A percentile compares a stretch with the other conserved stretches of the same genome.
phyloP scores from a whole-genome alignment of 2,797 vertebrate species.

The Sebastes hubbsi region DNA sequence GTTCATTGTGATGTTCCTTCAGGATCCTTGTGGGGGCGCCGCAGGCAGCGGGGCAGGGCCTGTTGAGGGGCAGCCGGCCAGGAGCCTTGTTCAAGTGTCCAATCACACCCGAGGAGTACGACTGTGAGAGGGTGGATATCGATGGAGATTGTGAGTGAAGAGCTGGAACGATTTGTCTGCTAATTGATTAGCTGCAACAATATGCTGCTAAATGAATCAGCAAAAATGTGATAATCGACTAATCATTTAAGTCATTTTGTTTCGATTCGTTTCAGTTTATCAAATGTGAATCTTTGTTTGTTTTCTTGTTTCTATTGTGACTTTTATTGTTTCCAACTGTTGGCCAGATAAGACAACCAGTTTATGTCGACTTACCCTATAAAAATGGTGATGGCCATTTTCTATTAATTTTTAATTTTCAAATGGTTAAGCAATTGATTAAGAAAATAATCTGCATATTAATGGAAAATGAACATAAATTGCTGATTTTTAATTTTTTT shows the following conservation, averaged over 20 bases:
- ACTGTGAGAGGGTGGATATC: conserved; percentile 91
- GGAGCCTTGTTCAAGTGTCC: conserved; percentile 94
- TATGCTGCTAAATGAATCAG: not conserved
- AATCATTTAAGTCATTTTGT: not conserved
- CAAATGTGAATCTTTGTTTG: not conserved
- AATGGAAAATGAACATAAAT: not conserved
- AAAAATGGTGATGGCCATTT: not conserved
- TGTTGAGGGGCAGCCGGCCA: conserved; percentile 83
- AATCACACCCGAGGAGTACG: conserved; percentile 85
- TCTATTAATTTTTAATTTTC: not conserved
- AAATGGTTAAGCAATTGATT: not conserved
- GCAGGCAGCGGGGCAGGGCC: conserved; percentile 84
- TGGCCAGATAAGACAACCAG: not conserved
- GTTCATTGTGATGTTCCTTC: not conserved
- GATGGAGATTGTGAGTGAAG: conserved; percentile 86
- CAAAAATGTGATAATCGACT: not conserved
- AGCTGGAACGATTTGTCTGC: not conserved
- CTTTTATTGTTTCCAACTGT: not conserved
- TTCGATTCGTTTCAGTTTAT: not conserved
- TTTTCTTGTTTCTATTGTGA: not conserved
- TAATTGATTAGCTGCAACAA: not conserved
- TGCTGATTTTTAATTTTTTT: too few species aligned
- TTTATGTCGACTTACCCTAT: not conserved
- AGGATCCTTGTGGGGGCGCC: conserved; percentile 95
- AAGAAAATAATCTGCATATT: not conserved